Base-by-base conservation (phyloP, 37 sponge, comb jelly and placozoan species). In the Cliona cf. orientalis region DNA sequence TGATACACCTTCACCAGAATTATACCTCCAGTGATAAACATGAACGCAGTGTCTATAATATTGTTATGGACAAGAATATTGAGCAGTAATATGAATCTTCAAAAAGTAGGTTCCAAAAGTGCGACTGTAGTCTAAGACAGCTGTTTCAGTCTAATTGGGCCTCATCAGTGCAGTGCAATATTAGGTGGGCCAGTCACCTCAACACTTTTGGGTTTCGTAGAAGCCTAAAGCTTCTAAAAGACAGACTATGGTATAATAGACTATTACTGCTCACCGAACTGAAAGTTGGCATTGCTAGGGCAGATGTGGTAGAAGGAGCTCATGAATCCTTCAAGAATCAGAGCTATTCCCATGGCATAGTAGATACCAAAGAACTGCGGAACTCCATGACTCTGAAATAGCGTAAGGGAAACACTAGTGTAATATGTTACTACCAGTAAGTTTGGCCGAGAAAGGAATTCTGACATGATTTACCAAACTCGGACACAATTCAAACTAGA, bases 241-340 rank as follows among this genome's bases (percentile, higher is more conserved):
- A 37, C 5, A 43, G 2, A 43, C 26, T 71, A 41, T 3, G 11
- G 32, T 12, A 32, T 66, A 76, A 60, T 80, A n/a, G n/a, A n/a
- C n/a, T n/a, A n/a, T n/a, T n/a, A n/a, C n/a, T n/a, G n/a, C 77
- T 73, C 42, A 94, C 95, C 95, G 79, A 97, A 97, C 81, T 97
- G 97, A 69, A 94, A 97, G 80, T 94, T 97, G 75, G 86, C 84
- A 35, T 78, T 80, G 42, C 69, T 91, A 26, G 97, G 97, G 66
- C 97, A 97, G 72, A 97, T 86, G 86, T 97, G 97, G 69, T 97
- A 97, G 57, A 92, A 84, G 29, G 85, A 84, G 60, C 96, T 95
- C 83, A 88, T 85, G 46, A 87, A 59, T 0, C 95, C 95, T 33
- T 95, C 89, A 42, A 87, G 32, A 2, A 91, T 61, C 34, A 95